Evolutionary conservation across 2,113 vertebrate species (phyloP), one percentile per base, ranked within the genome.

Genomic region (Epinephelus fuscoguttatus): DNA sequence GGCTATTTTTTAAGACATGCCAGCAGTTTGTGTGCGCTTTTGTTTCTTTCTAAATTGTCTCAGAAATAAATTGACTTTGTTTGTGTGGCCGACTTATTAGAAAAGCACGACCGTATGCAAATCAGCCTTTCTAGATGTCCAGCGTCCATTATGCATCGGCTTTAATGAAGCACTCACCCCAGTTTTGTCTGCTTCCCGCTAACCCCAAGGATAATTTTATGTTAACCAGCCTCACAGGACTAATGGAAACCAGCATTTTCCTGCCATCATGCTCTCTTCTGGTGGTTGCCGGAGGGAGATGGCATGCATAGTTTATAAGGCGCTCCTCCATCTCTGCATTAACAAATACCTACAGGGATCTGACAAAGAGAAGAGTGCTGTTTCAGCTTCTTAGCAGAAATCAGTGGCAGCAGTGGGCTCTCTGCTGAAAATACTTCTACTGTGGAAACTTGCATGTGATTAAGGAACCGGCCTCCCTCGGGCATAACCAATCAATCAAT

Each of bases 291-390:
- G 67, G 87, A 88, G 91, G 93, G 91, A 89, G 84, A 88, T 75
- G 88, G 85, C 91, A 93, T 94, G 92, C 91, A 94, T 94, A 93
- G 75, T 94, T 93, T 90, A 94, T 92, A 78, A 94, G 89, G 84
- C 75, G 62, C 86, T 92, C 81, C 88, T 84, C 89, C 79, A 80
- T 88, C 73, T 69, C 89, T 66, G 84, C 73, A 84, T 91, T 92
- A 89, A 93, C 87, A 94, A 91, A 95, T 78, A 94, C 85, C 91
- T 91, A 79, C 74, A 82, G 92, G 93, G 87, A 91, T 84, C 76
- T 77, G 84, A 89, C 85, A 88, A 84, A 91, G 78, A 81, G 71
- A 85, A 73, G 85, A 84, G 80, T 89, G 87, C 87, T 80, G 81
- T 82, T 92, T 90, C 79, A 89, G 88, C 70, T 89, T 68, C 89